These are phyloP conservation scores for Arbacia lixula DNA, from an alignment of 53 echinoderm and acorn worm genomes.

Conservation along the genomic window DNA sequence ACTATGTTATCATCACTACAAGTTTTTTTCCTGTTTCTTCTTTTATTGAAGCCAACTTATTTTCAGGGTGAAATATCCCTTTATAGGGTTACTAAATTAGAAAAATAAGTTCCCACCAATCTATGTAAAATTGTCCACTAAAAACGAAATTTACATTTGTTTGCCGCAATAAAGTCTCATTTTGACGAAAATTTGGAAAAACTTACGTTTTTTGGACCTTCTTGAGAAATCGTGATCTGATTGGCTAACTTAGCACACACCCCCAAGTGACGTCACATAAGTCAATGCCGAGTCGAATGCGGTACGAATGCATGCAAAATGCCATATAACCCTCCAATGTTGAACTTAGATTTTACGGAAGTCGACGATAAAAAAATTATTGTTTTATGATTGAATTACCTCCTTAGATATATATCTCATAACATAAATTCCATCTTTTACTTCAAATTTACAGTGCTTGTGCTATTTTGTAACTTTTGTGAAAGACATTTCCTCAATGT, in stretches of 20 bases:
- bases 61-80: no score
- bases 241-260: conserved; percentile 11
- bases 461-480: neutral
- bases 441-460: neutral
- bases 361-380: neutral
- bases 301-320: neutral
- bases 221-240: neutral
- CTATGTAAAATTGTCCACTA: conserved; percentile 5
- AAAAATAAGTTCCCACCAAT: neutral
- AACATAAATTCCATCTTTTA: neutral
- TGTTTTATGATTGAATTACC: conserved; percentile 11
- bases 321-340: neutral
- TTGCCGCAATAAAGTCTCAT: neutral
- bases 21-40: no score
- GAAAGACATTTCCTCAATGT: neutral
- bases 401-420: neutral
- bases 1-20: no score
- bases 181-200: conserved; percentile 5
- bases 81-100: conserved; percentile 7
- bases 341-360: conserved; percentile 14
- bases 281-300: neutral
- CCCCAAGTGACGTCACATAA: neutral
- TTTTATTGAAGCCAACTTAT: no score
- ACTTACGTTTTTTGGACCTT: neutral
- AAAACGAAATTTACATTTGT: neutral